Conservation (phyloP, 2,888 invertebrate species). For the Pristionchus exspectatus region DNA sequence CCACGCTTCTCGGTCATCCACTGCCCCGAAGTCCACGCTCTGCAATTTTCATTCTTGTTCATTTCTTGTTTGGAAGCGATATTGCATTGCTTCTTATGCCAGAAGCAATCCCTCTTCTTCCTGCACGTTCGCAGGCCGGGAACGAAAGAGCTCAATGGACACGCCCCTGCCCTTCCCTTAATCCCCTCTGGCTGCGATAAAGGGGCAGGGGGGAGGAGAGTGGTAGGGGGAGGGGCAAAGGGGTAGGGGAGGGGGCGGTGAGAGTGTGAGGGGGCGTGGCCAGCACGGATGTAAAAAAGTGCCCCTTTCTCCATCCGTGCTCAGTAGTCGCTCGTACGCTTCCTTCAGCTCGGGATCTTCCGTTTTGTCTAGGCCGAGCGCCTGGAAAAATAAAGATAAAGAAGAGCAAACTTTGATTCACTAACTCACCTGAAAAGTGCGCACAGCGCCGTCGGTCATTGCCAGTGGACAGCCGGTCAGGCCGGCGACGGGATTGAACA, state of each 20-base stretch:
- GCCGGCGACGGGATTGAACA: constrained; percentile 82
- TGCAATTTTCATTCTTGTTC: constrained; percentile 14
- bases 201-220: no score
- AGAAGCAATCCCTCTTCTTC: constrained; percentile 82
- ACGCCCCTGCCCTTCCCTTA: no score
- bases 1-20: constrained; percentile 84
- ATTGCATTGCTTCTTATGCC: background rate
- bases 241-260: no score
- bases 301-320: constrained; percentile 32
- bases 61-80: no score
- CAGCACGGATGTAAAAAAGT: no score
- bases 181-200: no score
- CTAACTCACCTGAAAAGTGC: constrained; percentile 78
- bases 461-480: constrained; percentile 83
- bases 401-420: background rate
- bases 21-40: constrained; percentile 83
- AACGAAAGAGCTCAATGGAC: constrained; percentile 80
- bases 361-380: constrained; percentile 38
- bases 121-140: constrained; percentile 79
- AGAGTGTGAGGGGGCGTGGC: no score
- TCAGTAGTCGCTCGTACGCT: constrained; percentile 43
- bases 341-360: background rate
- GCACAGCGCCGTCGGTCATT: constrained; percentile 84
- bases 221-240: no score
- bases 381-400: constrained; percentile 6